Base-by-base conservation (phyloP, 2,113 vertebrate species). In the Centropus unirufus region DNA sequence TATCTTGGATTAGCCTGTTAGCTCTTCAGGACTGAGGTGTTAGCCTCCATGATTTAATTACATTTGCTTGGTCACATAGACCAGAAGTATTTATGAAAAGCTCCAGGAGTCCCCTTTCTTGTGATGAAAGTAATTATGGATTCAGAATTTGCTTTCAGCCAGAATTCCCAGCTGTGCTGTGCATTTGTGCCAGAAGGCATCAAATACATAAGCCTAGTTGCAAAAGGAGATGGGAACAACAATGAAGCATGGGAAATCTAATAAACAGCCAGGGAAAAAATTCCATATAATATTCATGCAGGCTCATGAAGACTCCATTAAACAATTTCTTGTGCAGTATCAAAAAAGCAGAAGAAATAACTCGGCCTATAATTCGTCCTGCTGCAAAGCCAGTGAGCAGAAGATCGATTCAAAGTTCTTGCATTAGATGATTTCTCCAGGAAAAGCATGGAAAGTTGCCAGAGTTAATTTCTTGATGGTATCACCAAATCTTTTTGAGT, bases 141-240 rank as follows among this genome's bases (percentile, higher is more conserved):
- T 83, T 87, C 51, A 66, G 73, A 66, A 83, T 92, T 78, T 87
- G 8, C 74, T 82, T 96, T 89, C 69, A 95, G 49, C 24, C 21
- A 70, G 61, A 89, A 91, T 87, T 91, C 89, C 89, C 91, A 89
- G 40, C 82, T 83, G 81, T 1, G 6, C 63, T 85, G 59, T 85
- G 15, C 8, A 11, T 66, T 80, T 2, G 0, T 83, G 84, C 84
- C 70, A 92, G 63, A 91, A 94, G 42, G 39, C 74, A 87, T 46
- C 69, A 83, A 73, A 79, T 73, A 36, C 36, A 69, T 89, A 61
- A 85, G 58, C 51, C 54, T 82, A 61, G 40, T 95, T 89, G 69
- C 54, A 89, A 70, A 82, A 95, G 58, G 26, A 32, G 49, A 39
- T 83, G 84, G 32, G 19, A 89, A 73, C 87, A 89, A 44, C 61